Evolutionary conservation across 2,797 vertebrate species (phyloP), one percentile per base, ranked within the genome.

Genomic region (Tokudaia tokunoshimensis): DNA sequence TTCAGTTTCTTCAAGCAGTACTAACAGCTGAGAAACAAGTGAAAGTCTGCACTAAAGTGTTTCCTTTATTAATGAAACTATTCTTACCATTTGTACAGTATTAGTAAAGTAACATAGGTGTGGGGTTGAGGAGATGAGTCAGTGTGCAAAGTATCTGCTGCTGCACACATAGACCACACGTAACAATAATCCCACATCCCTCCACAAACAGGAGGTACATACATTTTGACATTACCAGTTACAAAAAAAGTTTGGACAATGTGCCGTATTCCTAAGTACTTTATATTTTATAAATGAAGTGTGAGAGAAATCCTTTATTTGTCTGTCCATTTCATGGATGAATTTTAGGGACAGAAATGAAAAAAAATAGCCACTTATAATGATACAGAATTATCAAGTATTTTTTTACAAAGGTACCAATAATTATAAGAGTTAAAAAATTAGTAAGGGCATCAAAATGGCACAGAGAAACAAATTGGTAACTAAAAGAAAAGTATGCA

Each of bases 361-460:
- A 34, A 90, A 95, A 59, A 59, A 59, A 44, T 0, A 52, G 19
- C 63, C 26, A 26, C 20, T 15, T 92, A 55, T 70, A 47, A 70
- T 57, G 74, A 88, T 17, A 87, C 11, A 85, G 34, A 89, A 85
- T 70, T 26, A 83, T 12, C 14, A 92, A 50, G 1, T 86, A 47
- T 41, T 86, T 41, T 86, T 52, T 92, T 55, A 95, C 94, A 65
- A 74, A 91, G 78, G 55, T 59, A 50, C 86, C 17, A 88, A 83
- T 57, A 89, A 72, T 41, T 65, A 94, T 87, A 91, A 50, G 86
- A 80, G 91, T 50, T 74, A 94, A 97, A 81, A n/a, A 89, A 74
- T 65, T 65, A 81, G 96, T 61, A 85, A 92, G 78, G 26, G 26
- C 31, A 89, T 20, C 2, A 63, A 80, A 78, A 34, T 11, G 14